Percentiles rank a stretch among this genome's conserved stretches.
These are phyloP conservation scores for Micromesistius poutassou DNA, from an alignment of 2,797 vertebrate species.

Conservation along the genomic window DNA sequence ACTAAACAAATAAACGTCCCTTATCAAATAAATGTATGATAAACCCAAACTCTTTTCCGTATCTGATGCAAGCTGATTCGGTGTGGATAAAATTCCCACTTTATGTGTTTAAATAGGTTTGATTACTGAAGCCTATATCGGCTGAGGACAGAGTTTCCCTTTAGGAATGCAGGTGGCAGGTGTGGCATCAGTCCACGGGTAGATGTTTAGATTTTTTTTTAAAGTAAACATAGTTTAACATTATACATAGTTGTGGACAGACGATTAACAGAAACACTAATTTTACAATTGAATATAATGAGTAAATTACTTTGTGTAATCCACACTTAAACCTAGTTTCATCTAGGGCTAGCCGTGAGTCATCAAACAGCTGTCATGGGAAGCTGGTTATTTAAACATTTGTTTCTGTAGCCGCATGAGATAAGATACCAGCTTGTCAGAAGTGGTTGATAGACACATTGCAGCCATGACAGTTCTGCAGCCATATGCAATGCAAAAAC, in stretches of 20 bases:
- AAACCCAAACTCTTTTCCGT: background rate
- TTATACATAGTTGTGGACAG: background rate
- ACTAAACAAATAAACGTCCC: background rate
- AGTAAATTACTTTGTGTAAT: background rate
- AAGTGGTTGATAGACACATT: conserved; percentile 9
- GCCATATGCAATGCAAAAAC: conserved; percentile 2
- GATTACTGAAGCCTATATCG: background rate
- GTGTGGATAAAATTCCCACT: background rate
- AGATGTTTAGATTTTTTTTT: background rate
- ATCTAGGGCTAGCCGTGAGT: background rate
- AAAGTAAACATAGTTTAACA: background rate
- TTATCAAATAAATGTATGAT: background rate
- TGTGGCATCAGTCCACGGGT: conserved; percentile 22
- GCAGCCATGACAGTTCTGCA: conserved; percentile 11
- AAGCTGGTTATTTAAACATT: conserved; percentile 5
- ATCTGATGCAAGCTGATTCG: background rate
- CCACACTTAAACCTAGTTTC: conserved; percentile 11
- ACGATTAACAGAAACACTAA: background rate
- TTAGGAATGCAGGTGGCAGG: conserved; percentile 36
- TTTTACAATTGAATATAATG: background rate
- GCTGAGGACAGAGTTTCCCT: conserved; percentile 11
- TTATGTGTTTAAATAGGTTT: background rate
- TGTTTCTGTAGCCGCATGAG: conserved; percentile 9
- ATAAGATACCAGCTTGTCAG: conserved; percentile 19
- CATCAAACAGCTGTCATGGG: background rate